Evolutionary conservation across 1,140 invertebrate genomes (phyloP).

Genomic region (Drosophila kepulauana): DNA sequence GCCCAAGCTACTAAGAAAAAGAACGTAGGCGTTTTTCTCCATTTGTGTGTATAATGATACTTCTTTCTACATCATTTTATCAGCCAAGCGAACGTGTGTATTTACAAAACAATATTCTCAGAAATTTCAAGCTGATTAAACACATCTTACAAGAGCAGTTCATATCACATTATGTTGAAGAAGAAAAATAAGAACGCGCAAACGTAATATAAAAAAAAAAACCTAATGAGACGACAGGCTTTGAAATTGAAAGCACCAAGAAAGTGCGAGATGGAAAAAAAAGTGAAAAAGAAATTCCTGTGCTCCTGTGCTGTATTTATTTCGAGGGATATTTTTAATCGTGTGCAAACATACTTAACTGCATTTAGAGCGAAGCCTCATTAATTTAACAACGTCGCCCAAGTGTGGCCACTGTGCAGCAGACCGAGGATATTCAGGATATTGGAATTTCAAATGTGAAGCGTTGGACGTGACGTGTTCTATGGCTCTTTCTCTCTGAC

Average conservation of each 20-base stretch:
- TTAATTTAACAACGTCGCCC: conserved; percentile 37
- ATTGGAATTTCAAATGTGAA: conserved; percentile 60
- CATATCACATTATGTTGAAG: not conserved
- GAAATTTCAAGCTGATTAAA: conserved; percentile 1
- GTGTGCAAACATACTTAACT: conserved; percentile 48
- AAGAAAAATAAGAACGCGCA: not conserved
- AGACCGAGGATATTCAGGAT: conserved; percentile 43
- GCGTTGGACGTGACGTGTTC: conserved; percentile 47
- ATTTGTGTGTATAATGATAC: too few species aligned
- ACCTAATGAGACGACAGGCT: not conserved
- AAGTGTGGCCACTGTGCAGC: conserved; percentile 42
- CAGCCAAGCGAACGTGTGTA: not conserved
- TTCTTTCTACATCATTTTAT: not conserved
- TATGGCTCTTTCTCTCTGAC: conserved; percentile 12
- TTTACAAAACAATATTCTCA: not conserved
- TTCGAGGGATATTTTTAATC: conserved; percentile 20
- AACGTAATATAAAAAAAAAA: not conserved
- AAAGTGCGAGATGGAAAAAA: not conserved
- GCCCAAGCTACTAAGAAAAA: too few species aligned
- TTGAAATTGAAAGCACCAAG: conserved; percentile 3
- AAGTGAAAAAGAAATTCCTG: too few species aligned
- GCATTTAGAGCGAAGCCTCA: conserved; percentile 31
- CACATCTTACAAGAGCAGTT: not conserved
- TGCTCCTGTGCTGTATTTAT: not conserved
- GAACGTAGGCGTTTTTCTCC: too few species aligned